phyloP scores from a whole-genome alignment of 2,797 vertebrate species.

The Lutjanus argentimaculatus region DNA sequence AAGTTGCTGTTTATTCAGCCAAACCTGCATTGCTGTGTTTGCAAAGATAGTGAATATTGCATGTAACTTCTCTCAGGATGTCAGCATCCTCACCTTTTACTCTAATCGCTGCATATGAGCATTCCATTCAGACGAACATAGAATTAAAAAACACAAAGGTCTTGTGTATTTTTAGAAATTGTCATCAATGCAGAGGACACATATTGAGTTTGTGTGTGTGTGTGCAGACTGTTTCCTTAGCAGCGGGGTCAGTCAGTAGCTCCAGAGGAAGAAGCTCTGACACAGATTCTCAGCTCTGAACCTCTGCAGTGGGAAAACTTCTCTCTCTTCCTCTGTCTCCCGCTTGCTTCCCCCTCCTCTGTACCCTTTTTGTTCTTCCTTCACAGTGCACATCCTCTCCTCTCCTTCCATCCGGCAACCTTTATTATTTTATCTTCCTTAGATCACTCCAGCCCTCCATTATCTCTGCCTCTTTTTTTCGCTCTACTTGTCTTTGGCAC shows the following conservation, averaged over 20 bases:
- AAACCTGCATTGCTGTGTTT: conserved; percentile 52
- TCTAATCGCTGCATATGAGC: not conserved
- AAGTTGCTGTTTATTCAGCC: conserved; percentile 45
- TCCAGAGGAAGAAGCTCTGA: conserved; percentile 64
- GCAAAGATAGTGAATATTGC: conserved; percentile 30
- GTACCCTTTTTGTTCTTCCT: conserved; percentile 53
- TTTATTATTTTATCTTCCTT: conserved; percentile 72
- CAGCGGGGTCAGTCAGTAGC: conserved; percentile 58
- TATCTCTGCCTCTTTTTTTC: conserved; percentile 60
- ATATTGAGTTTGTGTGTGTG: conserved; percentile 34
- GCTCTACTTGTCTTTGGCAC: conserved; percentile 74
- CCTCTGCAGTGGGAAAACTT: conserved; percentile 74
- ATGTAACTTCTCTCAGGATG: conserved; percentile 39
- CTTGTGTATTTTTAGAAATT: conserved; percentile 43
- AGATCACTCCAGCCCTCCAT: conserved; percentile 68
- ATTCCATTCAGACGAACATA: conserved; percentile 5
- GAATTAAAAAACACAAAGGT: conserved; percentile 16
- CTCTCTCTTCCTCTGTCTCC: conserved; percentile 39
- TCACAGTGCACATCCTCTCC: conserved; percentile 49
- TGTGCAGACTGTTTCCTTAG: conserved; percentile 44
- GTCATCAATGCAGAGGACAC: conserved; percentile 37
- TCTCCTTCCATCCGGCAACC: conserved; percentile 53
- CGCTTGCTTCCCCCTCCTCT: not conserved
- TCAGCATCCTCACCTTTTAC: conserved; percentile 4
- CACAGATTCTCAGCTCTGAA: conserved; percentile 66